Evolutionary conservation across 2,797 vertebrate genomes (phyloP).

Genomic region (Pseudochirops cupreus): DNA sequence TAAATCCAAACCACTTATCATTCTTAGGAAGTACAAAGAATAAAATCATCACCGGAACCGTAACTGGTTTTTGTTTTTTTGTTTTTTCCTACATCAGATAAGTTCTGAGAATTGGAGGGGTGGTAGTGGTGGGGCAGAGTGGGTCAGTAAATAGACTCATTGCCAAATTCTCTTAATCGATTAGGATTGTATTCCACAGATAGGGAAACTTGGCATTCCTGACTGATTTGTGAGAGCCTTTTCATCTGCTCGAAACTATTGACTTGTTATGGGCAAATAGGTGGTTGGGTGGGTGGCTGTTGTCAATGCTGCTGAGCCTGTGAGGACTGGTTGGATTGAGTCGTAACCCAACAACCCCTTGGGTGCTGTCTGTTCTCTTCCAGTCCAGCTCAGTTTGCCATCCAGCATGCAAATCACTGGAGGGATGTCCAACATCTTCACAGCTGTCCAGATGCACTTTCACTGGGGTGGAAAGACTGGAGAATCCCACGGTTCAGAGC

Average conservation of each 20-base stretch:
- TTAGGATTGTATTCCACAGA: background rate
- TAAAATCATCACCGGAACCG: background rate
- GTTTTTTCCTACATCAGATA: no score
- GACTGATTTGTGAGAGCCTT: background rate
- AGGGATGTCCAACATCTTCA: conserved; percentile 86
- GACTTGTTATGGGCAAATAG: background rate
- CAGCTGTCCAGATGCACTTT: conserved; percentile 93
- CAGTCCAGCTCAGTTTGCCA: conserved; percentile 93
- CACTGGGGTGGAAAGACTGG: conserved; percentile 93
- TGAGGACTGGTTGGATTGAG: background rate
- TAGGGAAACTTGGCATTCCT: background rate
- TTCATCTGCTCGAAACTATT: background rate
- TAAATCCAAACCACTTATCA: background rate
- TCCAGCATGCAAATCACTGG: conserved; percentile 87
- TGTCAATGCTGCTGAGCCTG: background rate
- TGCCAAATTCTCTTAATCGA: background rate
- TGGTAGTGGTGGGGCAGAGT: background rate
- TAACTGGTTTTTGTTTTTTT: background rate
- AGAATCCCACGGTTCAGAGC: conserved; percentile 93
- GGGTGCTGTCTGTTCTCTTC: background rate
- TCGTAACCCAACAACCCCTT: background rate
- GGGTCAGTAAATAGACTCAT: background rate
- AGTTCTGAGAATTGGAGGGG: background rate
- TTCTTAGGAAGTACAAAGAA: background rate
- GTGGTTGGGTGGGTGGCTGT: background rate